Base-by-base conservation (phyloP, 2,797 vertebrate species). In the Myotis vivesi region DNA sequence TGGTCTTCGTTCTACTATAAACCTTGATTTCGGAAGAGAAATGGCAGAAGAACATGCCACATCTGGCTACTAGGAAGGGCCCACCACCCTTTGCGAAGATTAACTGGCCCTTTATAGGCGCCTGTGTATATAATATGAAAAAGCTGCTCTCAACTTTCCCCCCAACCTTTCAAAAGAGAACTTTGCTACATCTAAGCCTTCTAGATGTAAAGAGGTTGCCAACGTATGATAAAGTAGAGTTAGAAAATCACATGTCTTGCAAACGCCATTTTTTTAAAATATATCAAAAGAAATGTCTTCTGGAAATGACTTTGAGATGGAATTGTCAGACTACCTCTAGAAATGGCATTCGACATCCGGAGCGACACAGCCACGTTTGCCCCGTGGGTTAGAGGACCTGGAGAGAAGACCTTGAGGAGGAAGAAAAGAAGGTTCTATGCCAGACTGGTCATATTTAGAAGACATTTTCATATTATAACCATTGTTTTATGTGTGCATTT, bases 111-210 rank as follows among this genome's bases (percentile, higher is more conserved):
- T 28, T n/a, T 62, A 15, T 22, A n/a, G 80, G 94, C 90, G 90
- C 92, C 80, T 89, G 72, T 96, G 90, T 95, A 94, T 16, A 88
- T 94, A 93, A 92, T 96, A 88, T 95, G 93, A 94, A 88, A 95
- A 96, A 92, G 92, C 93, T 95, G 86, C 96, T 94, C 93, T 96
- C 95, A 96, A 79, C 92, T 83, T n/a, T 23, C 19, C 87, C 95
- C 79, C 41, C 10, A 25, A 64, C 84, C 84, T 79, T 96, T 82
- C 23, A 20, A 66, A 93, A 84, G 53, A 89, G 71, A 83, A 92
- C 53, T 44, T 69, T 53, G 23, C 53, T 36, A 44, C 88, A 41
- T 93, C 72, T 68, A 55, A 66, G 46, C 57, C 25, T 49, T 62
- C 44, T 79, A 68, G 71, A 53, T 76, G 80, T 87, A 4, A 92